A percentile compares a stretch with the other conserved stretches of the same genome.
Evolutionary conservation across 1,140 invertebrate genomes (phyloP).

Genomic region (Neodiprion pinetum): DNA sequence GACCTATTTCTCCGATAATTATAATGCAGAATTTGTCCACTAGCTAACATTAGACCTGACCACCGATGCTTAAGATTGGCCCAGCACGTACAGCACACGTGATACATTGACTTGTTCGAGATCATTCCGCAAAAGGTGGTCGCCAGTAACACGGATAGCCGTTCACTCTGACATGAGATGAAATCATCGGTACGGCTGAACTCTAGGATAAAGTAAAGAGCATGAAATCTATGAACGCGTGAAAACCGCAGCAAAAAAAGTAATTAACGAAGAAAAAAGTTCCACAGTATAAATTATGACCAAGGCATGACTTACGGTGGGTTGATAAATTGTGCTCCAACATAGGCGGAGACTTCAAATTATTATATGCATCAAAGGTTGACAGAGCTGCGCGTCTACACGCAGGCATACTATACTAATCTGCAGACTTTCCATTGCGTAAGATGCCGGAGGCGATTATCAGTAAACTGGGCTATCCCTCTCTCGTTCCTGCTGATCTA

Average conservation of each 20-base stretch:
- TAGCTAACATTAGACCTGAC: too few relatives aligned
- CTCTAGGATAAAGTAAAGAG: neutral
- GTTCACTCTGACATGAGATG: neutral
- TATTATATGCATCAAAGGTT: too few relatives aligned
- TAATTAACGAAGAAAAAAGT: neutral
- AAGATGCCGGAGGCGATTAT: neutral
- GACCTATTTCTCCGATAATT: too few relatives aligned
- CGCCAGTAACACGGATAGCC: neutral
- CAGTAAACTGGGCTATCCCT: neutral
- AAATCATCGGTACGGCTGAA: too few relatives aligned
- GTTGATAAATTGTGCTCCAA: too few relatives aligned
- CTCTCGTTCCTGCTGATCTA: neutral
- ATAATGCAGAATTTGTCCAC: too few relatives aligned
- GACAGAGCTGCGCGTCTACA: too few relatives aligned
- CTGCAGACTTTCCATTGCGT: neutral
- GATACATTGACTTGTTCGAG: neutral
- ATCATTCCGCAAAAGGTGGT: neutral
- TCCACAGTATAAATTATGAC: neutral
- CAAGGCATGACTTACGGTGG: too few relatives aligned
- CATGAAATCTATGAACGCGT: neutral
- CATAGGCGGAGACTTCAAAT: too few relatives aligned
- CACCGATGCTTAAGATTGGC: too few relatives aligned
- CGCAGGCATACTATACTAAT: neutral
- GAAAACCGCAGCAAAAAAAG: neutral
- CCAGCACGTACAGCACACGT: too few relatives aligned